Evolutionary conservation across 2,113 vertebrate species (phyloP).

Genomic region (Mesitornis unicolor): DNA sequence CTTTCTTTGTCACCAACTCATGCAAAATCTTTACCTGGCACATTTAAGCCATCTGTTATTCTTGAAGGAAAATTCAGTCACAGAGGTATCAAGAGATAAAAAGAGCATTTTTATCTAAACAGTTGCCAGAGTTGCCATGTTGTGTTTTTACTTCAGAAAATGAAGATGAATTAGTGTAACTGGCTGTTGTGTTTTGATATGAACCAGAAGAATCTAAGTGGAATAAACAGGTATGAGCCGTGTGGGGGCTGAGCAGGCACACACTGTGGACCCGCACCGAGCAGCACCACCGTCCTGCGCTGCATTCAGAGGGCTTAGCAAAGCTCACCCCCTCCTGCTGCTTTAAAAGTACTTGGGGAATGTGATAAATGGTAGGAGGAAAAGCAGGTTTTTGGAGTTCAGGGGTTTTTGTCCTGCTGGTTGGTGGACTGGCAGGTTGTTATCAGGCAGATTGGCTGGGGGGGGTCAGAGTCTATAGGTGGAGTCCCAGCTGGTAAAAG

Average conservation of each 20-base stretch:
- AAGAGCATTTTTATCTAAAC: background rate
- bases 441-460: fast-evolving
- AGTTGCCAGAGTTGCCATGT: conserved; percentile 16
- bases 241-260: background rate
- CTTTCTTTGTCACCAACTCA: background rate
- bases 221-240: background rate
- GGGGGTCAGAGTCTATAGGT: background rate
- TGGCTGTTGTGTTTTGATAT: background rate
- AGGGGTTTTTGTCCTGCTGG: too few relatives aligned
- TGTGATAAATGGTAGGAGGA: fast-evolving
- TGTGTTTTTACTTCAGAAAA: conserved; percentile 36
- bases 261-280: background rate
- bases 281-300: fast-evolving
- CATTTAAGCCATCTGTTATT: background rate
- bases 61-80: conserved; percentile 38
- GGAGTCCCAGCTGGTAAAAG: background rate
- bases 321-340: background rate
- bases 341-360: background rate
- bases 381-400: background rate
- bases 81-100: conserved; percentile 20
- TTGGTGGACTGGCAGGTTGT: background rate
- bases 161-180: conserved; percentile 44
- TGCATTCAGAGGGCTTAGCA: background rate
- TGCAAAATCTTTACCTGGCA: conserved; percentile 5
- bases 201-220: conserved; percentile 17